Evolutionary conservation across 2,888 invertebrate species (phyloP), one percentile per base, ranked within the genome.

Genomic region (Drosophila koepferae): DNA sequence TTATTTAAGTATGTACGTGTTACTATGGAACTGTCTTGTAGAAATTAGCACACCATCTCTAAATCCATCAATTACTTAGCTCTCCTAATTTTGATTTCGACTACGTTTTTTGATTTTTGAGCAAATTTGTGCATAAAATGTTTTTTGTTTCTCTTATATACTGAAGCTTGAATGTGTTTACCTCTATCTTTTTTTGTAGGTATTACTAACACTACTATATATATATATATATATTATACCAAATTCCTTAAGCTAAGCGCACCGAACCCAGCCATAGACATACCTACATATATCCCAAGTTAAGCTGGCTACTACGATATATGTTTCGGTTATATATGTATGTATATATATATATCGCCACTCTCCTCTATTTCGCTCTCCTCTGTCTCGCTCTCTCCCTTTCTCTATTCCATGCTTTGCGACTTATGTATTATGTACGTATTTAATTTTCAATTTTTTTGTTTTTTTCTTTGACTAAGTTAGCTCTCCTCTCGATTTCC

Each of bases 361-460:
- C 23, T 51, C 44, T n/a, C 48, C 28, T 23, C 55, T 20, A 6
- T 12, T 48, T 51, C 56, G 49, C 49, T 58, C 7, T 36, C 46
- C 48, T 41, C 65, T 43, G 31, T 53, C 49, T 16, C 38, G 10
- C 23, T 51, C 34, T 34, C 51, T 43, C 18, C 18, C 38, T 46
- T 12, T 12, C 36, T 46, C 8, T 23, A 18, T 34, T 20, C 23
- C 41, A 14, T 55, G 55, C 48, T 44, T 69, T 72, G 79, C 67
- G 65, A 71, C 89, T 84, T 84, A 84, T 85, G 70, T 80, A 90
- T 86, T 92, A 88, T 79, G 89, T 90, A 87, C 87, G 90, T 87
- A 90, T 87, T 87, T 89, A 72, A 79, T 70, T 90, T 86, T 74
- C 65, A 72, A n/a, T 58, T 31, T 28, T 10, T 74, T 58, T 31